Evolutionary conservation across 2,888 invertebrate genomes (phyloP), one percentile per base, ranked within the genome.

Genomic region (Orchestes rusci): DNA sequence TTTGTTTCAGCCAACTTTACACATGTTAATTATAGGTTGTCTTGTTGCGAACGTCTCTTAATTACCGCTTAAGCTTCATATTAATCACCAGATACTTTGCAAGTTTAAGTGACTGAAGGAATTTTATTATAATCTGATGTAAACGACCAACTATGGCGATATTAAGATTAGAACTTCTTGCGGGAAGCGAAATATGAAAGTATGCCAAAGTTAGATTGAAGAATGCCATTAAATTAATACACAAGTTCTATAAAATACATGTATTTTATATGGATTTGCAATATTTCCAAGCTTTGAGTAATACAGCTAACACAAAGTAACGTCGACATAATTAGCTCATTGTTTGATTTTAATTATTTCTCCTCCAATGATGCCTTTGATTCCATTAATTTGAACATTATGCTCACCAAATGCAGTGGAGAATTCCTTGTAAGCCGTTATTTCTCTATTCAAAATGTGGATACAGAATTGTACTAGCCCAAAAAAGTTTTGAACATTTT

Each of bases 11-110:
- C 64, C 62, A 67, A 67, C 64, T 67, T 67, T 67, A 67, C 67
- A 67, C 67, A 67, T 68, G 67, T 63, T 67, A 67, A 67, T 68
- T 67, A 67, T 59, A 64, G 65, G 64, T 65, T 65, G 59, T 61
- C 61, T 63, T 66, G 65, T 66, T 62, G 61, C 62, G 59, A 63
- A 59, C 58, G 59, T 55, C 58, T 61, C 63, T 62, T 65, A 66
- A 67, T 67, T 65, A 63, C 57, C 53, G 52, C 13, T 51, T 58
- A 59, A 62, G 64, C 62, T 59, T 12, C 57, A 51, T 54, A 59
- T 63, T 63, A 64, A 63, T 64, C 59, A 57, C 48, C 47, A 51
- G 59, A 51, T 59, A 53, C 55, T 57, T 56, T 53, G 50, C 55
- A 57, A 59, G 59, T 55, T 60, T 57, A 54, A 53, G 54, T 53